Percentiles rank a stretch among this genome's conserved stretches.
Evolutionary conservation across 2,113 vertebrate species (phyloP).

Genomic region (Callaeas wilsoni): DNA sequence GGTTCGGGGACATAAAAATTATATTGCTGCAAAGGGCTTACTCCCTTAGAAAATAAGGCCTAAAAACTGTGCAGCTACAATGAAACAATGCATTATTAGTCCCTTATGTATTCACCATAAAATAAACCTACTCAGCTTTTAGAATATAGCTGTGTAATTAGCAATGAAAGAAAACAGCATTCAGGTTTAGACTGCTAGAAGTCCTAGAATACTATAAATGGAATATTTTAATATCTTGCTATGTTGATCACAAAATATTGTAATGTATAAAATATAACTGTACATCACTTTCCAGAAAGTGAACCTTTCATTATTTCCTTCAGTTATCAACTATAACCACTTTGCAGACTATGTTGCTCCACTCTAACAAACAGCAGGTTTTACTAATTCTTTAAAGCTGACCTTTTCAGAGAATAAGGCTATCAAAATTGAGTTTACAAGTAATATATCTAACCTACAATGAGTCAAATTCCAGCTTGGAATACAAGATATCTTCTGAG

Average conservation of each 20-base stretch:
- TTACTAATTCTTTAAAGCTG: neutral
- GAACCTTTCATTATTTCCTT: neutral
- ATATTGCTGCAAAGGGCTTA: neutral
- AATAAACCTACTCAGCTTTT: neutral
- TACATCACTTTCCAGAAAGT: neutral
- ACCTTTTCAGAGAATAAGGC: neutral
- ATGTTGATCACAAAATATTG: neutral
- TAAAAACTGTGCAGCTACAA: neutral
- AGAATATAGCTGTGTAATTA: neutral
- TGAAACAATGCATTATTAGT: neutral
- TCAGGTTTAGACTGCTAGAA: neutral
- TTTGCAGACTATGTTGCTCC: neutral
- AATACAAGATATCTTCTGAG: neutral
- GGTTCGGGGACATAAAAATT: neutral
- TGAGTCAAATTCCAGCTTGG: neutral
- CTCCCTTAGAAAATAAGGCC: neutral
- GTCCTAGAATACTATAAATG: neutral
- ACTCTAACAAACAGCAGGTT: neutral
- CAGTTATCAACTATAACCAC: neutral
- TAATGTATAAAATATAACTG: neutral
- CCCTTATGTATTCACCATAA: neutral
- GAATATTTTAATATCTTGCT: neutral
- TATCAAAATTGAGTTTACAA: neutral
- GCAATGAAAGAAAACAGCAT: neutral
- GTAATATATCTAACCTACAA: neutral